Evolutionary conservation across 2,888 invertebrate species (phyloP), one percentile per base, ranked within the genome.

Genomic region (Doris montereyensis): DNA sequence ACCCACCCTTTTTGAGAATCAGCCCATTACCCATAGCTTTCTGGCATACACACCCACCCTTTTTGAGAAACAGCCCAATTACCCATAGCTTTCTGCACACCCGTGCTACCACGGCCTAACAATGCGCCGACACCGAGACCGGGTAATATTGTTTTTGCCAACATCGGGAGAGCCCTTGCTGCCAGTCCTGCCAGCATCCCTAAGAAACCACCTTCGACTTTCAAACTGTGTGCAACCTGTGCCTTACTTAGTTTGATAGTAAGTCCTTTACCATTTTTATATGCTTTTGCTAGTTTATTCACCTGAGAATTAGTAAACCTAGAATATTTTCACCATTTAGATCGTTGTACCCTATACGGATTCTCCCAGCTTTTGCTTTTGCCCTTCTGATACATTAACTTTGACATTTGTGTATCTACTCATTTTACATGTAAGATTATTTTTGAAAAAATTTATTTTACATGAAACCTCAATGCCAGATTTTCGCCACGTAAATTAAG

Each of bases 401-500:
- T 5, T 35, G 21, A 17, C 28, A 24, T 30, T 26, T n/a, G n/a
- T n/a, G n/a, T 28, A 76, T 70, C 79, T 24, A 77, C 34, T 80
- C 80, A n/a, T n/a, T n/a, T n/a, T n/a, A n/a, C n/a, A n/a, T n/a
- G n/a, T n/a, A n/a, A n/a, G n/a, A n/a, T n/a, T n/a, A n/a, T n/a
- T n/a, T n/a, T n/a, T n/a, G n/a, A n/a, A n/a, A n/a, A n/a, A n/a
- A n/a, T n/a, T n/a, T n/a, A 77, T 71, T 76, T 79, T 8, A 82
- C 34, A 76, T 82, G 79, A 79, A 81, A 82, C 72, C 76, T 76
- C 41, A 82, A 58, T 26, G 73, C 26, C 13, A 82, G n/a, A 1
- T 2, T 58, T 75, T 82, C 81, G 0, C 77, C 74, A 67, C 81
- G 13, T 32, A 81, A 67, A 74, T 81, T 77, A 32, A 80, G 57